These are phyloP conservation scores for Otolemur garnettii DNA, from an alignment of 2,113 vertebrate species.

Conservation along the genomic window DNA sequence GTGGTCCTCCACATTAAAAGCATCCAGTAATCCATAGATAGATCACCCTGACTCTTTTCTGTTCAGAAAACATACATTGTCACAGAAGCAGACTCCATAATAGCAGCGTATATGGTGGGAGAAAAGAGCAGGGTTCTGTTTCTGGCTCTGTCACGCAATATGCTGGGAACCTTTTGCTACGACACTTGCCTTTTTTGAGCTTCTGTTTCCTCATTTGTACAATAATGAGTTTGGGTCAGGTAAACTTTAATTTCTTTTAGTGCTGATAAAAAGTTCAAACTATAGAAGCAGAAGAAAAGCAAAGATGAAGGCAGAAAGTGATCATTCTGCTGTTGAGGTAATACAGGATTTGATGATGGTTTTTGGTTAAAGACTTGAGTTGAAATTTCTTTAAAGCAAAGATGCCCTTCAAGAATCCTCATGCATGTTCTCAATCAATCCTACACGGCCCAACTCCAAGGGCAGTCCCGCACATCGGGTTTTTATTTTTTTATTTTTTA, in stretches of 20 bases:
- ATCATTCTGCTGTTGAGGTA: neutral
- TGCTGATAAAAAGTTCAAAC: slow-evolving; percentile 41
- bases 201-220: slow-evolving; percentile 15
- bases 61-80: neutral
- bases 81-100: neutral
- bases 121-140: neutral
- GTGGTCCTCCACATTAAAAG: neutral
- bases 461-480: neutral
- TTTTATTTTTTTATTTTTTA: neutral
- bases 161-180: neutral
- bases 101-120: neutral
- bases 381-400: slow-evolving; percentile 25
- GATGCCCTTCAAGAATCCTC: neutral
- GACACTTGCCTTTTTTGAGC: neutral
- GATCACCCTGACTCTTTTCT: neutral
- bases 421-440: neutral
- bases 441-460: neutral
- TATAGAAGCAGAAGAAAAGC: slow-evolving; percentile 15
- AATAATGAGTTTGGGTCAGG: slow-evolving; percentile 12
- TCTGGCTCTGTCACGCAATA: neutral
- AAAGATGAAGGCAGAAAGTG: neutral
- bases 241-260: neutral
- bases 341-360: neutral
- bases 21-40: neutral
- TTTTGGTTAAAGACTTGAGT: neutral